Evolutionary conservation across 2,888 invertebrate species (phyloP), one percentile per base, ranked within the genome.

Genomic region (Drosophila fungiperda): DNA sequence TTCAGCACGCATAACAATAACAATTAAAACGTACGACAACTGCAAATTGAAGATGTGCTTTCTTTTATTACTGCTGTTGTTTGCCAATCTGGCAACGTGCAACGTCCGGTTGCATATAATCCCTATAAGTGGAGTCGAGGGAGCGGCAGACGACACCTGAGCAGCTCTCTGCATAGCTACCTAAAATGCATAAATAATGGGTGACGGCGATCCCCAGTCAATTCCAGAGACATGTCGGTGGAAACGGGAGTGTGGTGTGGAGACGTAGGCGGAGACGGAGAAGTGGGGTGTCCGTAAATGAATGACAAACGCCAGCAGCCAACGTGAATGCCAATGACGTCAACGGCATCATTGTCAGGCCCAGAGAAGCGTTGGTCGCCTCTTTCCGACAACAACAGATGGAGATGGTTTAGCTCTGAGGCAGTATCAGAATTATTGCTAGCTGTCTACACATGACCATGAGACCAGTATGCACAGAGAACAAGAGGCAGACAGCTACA

Each of bases 11-110:
- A 87, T 80, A 83, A 90, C 87, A 82, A 90, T 89, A 90, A 83
- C 90, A 87, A 90, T 90, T 90, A 87, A 88, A 90, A 71, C 80
- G 80, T 86, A 88, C 90, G 87, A 87, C 90, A 90, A 90, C 82
- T 88, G 90, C 90, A 87, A 78, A 90, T 90, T 87, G 90, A 83
- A 87, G 87, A 88, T 82, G 78, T 75, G 79, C 74, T 20, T 38
- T 54, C 48, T 54, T 35, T 35, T 33, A 26, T 35, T 20, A 8
- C 15, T 45, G 45, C 26, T 45, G 45, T 20, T 26, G 26, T 38
- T 60, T 36, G 58, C 23, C 69, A 45, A 52, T 68, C 62, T 53
- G 84, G 73, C 81, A 55, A 45, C 33, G 38, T 68, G 71, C 81
- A 17, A 26, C 26, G 26, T 12, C 64, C 53, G 42, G 2, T 32